Base-by-base conservation (phyloP, 2,797 vertebrate genomes). In the Luscinia luscinia region DNA sequence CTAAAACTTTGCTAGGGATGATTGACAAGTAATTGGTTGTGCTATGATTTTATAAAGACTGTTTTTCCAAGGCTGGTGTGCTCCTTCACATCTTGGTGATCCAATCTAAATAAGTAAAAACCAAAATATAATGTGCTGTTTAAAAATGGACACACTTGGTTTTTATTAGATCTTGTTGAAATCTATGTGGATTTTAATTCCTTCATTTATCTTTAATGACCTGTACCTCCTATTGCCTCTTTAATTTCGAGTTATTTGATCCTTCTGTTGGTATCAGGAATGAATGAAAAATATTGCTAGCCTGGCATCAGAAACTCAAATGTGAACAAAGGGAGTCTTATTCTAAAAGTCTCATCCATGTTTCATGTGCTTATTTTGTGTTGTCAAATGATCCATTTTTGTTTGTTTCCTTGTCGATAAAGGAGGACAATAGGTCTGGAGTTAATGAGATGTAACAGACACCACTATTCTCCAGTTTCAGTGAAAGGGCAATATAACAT, bases 241-340 rank as follows among this genome's bases (percentile, higher is more conserved):
- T 97, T 96, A 94, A 96, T 97, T 98, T 97, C 97, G 90, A 82
- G 97, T 96, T 90, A 98, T 95, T 95, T 90, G 97, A 98, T 98
- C 97, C 89, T 90, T 82, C 51, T 81, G 13, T 93, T 95, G 82
- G 90, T 96, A 92, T 94, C 84, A 63, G 89, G 92, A 95, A 91
- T 90, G 87, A 90, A 93, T 93, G 81, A 93, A 94, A 95, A 94
- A 85, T 94, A 93, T 92, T 96, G 85, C 90, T 93, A 95, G 66
- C 55, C 81, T 82, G 51, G 92, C 93, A 93, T 95, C 93, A 95
- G 86, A 89, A 95, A 94, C 92, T 94, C 83, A 87, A 77, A 89
- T 92, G 96, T 96, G 80, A 95, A 96, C 94, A 96, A 93, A 96
- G 70, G 76, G 84, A 89, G 73, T 91, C 82, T 94, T 92, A 89